Evolutionary conservation across 30 jellyfish, hydroid and myxozoan genomes (phyloP).

Genomic region (Hydra vulgaris): DNA sequence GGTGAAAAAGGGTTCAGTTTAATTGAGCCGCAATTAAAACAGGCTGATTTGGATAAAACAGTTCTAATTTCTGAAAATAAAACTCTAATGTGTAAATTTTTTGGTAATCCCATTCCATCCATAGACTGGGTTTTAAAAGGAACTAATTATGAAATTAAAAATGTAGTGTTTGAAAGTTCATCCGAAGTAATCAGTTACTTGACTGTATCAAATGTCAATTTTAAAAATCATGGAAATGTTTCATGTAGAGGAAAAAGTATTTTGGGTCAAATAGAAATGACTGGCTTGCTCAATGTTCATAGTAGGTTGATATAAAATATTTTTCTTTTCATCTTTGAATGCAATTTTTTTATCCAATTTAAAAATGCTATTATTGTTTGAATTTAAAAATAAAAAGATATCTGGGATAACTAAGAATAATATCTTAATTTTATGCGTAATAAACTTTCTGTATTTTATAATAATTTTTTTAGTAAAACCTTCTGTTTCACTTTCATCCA

Average conservation of each 20-base stretch:
- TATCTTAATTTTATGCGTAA: not conserved
- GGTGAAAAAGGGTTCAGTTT: constrained; percentile 14
- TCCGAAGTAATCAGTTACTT: not conserved
- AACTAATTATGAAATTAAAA: not conserved
- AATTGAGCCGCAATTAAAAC: not conserved
- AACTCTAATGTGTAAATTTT: constrained; percentile 12
- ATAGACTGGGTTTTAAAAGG: constrained; percentile 14
- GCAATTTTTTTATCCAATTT: too few species aligned
- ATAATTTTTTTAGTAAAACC: constrained; percentile 10
- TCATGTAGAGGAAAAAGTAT: constrained; percentile 17
- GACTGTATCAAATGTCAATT: not conserved
- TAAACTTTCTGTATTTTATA: not conserved
- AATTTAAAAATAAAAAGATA: too few species aligned
- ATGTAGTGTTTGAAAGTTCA: not conserved
- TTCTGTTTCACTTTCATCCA: not conserved
- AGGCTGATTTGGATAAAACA: not conserved
- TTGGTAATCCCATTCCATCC: constrained; percentile 28
- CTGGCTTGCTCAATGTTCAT: constrained; percentile 12
- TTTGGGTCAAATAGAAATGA: constrained; percentile 2
- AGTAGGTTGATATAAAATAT: not conserved
- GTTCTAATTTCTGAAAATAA: not conserved
- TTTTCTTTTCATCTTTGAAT: too few species aligned
- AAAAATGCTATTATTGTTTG: too few species aligned
- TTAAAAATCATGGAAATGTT: constrained; percentile 18
- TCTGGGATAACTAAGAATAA: not conserved